Evolutionary conservation across 1,140 invertebrate genomes (phyloP), one percentile per base, ranked within the genome.

Genomic region (Campoletis sonorensis): DNA sequence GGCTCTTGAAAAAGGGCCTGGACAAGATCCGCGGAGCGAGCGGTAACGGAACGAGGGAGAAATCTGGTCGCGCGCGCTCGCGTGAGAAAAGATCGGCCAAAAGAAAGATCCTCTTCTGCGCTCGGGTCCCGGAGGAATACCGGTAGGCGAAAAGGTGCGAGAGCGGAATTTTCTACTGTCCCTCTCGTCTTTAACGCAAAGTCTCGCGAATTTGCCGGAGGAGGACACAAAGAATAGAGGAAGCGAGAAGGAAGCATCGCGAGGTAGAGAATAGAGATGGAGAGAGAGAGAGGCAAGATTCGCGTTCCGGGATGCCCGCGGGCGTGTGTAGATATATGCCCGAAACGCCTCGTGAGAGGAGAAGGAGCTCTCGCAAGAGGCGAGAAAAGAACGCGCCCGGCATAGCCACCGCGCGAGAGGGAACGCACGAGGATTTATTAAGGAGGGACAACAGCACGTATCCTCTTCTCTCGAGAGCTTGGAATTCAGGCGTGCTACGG

Each of bases 391-490:
- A 72, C 67, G 30, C 75, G 37, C 37, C 45, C 37, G 61, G 37
- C 40, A 33, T 27, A 33, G 64, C 45, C 26, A 33, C 78, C 26
- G 61, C 37, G 37, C 70, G 26, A 58, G 33, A 27, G 49, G 33
- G 45, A 77, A 78, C 58, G 45, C 79, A 73, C 61, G 70, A 84
- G 82, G 83, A 88, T 87, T 89, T 86, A 89, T 89, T 88, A 87
- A 87, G 85, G 81, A 84, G 84, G 61, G 23, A 67, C 26, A 67
- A 26, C 61, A 11, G 86, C 84, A 84, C 82, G 79, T 73, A 81
- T 76, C 72, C 76, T 40, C 58, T 68, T 58, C 54, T 58, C 54
- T 8, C 33, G 51, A 73, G 77, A 61, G 76, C 61, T 37, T 18
- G 77, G 77, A 80, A 83, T 78, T 26, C 79, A 81, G 68, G 58